Evolutionary conservation across 2,113 vertebrate species (phyloP).

Genomic region (Lathamus discolor): DNA sequence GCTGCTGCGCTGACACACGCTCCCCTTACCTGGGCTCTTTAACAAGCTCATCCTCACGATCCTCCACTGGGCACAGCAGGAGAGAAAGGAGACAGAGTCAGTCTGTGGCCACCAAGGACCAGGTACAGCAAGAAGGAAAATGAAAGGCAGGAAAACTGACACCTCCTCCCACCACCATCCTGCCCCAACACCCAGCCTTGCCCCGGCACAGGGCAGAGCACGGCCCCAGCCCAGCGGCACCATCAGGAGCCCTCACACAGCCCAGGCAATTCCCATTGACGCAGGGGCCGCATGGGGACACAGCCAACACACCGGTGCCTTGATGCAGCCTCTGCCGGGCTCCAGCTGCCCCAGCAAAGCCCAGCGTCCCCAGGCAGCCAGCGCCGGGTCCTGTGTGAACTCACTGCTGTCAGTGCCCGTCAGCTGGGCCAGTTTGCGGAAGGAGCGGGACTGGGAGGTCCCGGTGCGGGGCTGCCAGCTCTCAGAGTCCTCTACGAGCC

Average conservation of each 20-base stretch:
- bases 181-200: not conserved
- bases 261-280: rapidly evolving
- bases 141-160: not conserved
- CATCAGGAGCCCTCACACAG: rapidly evolving
- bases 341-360: not conserved
- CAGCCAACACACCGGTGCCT: rapidly evolving
- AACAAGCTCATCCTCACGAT: conserved; percentile 89
- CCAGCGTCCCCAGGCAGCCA: not conserved
- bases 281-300: not conserved
- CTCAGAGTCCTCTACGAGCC: conserved; percentile 87
- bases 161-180: not conserved
- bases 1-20: not conserved
- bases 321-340: not conserved
- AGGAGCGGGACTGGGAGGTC: conserved; percentile 92
- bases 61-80: conserved; percentile 87
- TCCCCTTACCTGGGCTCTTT: conserved; percentile 90
- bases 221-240: rapidly evolving
- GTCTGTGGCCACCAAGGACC: rapidly evolving
- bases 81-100: conserved; percentile 33
- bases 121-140: not conserved
- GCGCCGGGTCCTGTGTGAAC: not conserved
- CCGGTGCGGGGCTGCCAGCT: conserved; percentile 94
- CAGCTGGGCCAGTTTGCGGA: conserved; percentile 91
- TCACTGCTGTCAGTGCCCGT: conserved; percentile 89
- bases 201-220: rapidly evolving